A percentile compares a stretch with the other conserved stretches of the same genome.
These are phyloP conservation scores for Ploceus nigricollis DNA, from an alignment of 2,113 vertebrate genomes.

Conservation along the genomic window DNA sequence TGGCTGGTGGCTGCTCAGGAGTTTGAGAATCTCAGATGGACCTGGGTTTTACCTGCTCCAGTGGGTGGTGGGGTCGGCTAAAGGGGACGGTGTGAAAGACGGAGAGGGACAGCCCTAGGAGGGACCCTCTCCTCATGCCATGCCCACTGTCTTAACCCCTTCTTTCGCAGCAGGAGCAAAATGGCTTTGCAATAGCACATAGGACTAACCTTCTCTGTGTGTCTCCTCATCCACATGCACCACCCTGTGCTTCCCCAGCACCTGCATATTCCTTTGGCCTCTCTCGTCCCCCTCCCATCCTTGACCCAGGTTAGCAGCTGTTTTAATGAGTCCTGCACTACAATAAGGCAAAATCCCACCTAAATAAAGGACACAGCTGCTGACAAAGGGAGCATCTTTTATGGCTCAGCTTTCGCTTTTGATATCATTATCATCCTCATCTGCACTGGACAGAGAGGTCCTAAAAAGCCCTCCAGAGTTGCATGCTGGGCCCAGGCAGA, in stretches of 20 bases:
- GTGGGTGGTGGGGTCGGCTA: rapidly evolving
- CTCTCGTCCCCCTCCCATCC: not conserved
- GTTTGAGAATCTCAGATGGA: not conserved
- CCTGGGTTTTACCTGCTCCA: rapidly evolving
- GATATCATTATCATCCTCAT: not conserved
- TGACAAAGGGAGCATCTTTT: not conserved
- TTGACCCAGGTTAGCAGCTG: not conserved
- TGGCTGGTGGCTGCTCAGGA: not conserved
- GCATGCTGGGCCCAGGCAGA: not conserved
- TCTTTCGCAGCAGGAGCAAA: not conserved
- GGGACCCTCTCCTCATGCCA: rapidly evolving
- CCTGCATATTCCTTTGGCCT: not conserved
- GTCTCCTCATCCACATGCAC: not conserved
- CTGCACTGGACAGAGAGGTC: not conserved
- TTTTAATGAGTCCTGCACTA: not conserved
- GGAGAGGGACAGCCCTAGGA: not conserved
- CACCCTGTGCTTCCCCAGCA: not conserved
- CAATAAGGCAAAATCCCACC: not conserved
- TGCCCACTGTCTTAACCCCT: not conserved
- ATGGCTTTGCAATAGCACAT: not conserved
- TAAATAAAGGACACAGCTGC: not conserved
- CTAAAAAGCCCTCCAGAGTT: not conserved
- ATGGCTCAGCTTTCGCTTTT: not conserved
- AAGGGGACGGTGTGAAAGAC: not conserved
- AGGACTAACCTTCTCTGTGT: not conserved